A percentile compares a stretch with the other conserved stretches of the same genome.
phyloP scores from a whole-genome alignment of 2,113 vertebrate genomes.

The Dolichallabes microphthalmus region DNA sequence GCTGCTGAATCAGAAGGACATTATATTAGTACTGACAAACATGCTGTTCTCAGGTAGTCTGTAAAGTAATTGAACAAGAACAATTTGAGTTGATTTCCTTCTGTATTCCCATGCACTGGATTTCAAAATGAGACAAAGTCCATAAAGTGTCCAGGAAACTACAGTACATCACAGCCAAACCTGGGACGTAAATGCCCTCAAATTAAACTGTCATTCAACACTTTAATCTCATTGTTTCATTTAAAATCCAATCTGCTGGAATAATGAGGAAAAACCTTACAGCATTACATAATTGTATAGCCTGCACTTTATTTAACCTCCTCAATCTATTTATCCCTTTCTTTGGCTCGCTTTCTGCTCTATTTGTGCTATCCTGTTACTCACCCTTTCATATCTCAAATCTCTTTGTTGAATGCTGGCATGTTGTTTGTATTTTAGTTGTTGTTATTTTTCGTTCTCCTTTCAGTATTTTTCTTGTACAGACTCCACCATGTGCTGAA shows the following conservation, averaged over 20 bases:
- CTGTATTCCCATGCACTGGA: neutral
- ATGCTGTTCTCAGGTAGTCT: neutral
- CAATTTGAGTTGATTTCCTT: neutral
- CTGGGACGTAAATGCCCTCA: neutral
- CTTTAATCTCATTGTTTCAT: conserved; percentile 20
- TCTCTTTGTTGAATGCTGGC: conserved; percentile 72
- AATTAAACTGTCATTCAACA: neutral
- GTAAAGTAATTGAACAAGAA: neutral
- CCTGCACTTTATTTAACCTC: conserved; percentile 17
- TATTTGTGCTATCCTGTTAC: neutral
- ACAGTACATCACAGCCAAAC: too few relatives aligned
- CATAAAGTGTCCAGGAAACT: neutral
- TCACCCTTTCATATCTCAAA: conserved; percentile 54
- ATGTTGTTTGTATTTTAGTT: conserved; percentile 69
- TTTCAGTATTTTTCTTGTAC: conserved; percentile 78
- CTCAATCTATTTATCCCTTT: neutral
- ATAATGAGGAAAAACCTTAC: neutral
- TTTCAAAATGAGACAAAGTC: neutral
- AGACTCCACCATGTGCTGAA: conserved; percentile 64
- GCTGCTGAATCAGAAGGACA: neutral
- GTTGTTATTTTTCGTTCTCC: conserved; percentile 65
- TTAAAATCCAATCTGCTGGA: neutral
- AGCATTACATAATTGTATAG: conserved; percentile 1
- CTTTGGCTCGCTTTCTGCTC: conserved; percentile 22
- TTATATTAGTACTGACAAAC: neutral